These are phyloP conservation scores for Porites evermanni DNA, from an alignment of 92 coral and sea anemone genomes.

Conservation along the genomic window DNA sequence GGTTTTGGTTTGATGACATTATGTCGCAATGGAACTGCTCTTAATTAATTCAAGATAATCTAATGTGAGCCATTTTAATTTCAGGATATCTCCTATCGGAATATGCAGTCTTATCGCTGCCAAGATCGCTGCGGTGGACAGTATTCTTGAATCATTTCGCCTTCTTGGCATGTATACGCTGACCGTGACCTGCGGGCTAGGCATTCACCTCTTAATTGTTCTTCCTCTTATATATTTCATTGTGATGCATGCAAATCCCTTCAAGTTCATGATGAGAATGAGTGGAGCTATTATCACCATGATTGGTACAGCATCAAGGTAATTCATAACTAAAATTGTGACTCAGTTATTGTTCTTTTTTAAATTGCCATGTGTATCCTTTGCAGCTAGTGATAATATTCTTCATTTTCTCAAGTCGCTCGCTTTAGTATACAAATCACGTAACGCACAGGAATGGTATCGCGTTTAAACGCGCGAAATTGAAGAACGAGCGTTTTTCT, in stretches of 20 bases:
- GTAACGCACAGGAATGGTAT: no score
- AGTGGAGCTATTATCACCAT: conserved; percentile 79
- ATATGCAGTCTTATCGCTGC: conserved; percentile 88
- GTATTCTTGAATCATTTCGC: conserved; percentile 67
- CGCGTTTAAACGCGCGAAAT: no score
- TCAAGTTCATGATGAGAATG: conserved; percentile 58
- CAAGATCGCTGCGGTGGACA: conserved; percentile 75
- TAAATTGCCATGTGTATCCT: no score
- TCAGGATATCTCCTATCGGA: conserved; percentile 83
- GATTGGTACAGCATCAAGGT: conserved; percentile 89
- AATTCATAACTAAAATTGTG: neutral
- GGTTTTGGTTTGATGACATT: neutral
- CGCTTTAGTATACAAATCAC: no score
- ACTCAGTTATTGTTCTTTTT: no score
- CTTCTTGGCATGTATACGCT: conserved; percentile 73
- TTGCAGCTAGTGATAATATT: no score
- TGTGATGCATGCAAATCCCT: conserved; percentile 75
- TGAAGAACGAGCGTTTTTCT: no score
- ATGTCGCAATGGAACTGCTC: neutral
- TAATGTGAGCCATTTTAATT: neutral
- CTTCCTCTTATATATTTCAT: conserved; percentile 74
- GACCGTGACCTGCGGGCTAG: conserved; percentile 71
- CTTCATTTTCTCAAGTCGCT: no score
- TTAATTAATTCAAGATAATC: no score
- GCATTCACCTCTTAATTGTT: conserved; percentile 71